These are phyloP conservation scores for Cladopsammia gracilis DNA, from an alignment of 64 coral and sea anemone genomes.

Conservation along the genomic window DNA sequence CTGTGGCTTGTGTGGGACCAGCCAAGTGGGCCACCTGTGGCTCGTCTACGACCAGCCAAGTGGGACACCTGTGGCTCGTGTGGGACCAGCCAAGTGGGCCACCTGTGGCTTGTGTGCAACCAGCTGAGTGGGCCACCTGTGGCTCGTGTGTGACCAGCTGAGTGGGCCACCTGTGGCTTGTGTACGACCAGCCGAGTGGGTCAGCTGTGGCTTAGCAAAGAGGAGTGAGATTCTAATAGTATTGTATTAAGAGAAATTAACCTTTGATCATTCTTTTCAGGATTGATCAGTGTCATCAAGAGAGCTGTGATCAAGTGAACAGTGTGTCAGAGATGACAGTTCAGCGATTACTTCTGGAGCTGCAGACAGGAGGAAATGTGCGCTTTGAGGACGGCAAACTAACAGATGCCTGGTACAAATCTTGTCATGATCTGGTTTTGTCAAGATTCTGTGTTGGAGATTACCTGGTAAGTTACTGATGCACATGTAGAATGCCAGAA, in stretches of 20 bases:
- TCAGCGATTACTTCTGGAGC: constrained; percentile 84
- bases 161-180: too few species aligned
- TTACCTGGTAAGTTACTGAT: constrained; percentile 50
- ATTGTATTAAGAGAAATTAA: background rate
- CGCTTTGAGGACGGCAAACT: constrained; percentile 94
- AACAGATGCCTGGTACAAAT: constrained; percentile 92
- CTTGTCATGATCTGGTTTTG: constrained; percentile 94
- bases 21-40: too few species aligned
- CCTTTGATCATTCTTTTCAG: constrained; percentile 17
- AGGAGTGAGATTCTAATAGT: background rate
- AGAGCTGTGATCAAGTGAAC: constrained; percentile 92
- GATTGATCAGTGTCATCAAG: constrained; percentile 83
- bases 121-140: too few species aligned
- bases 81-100: too few species aligned
- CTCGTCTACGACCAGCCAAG: too few species aligned
- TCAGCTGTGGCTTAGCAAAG: background rate
- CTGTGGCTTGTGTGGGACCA: too few species aligned
- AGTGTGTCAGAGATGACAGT: constrained; percentile 87
- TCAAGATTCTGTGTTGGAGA: constrained; percentile 97
- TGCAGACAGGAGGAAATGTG: constrained; percentile 97
- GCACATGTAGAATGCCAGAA: too few species aligned
- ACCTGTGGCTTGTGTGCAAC: too few species aligned
- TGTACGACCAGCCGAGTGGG: too few species aligned
- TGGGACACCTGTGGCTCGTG: too few species aligned
- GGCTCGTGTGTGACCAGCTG: too few species aligned